Percentiles rank a stretch among this genome's conserved stretches.
phyloP scores from a whole-genome alignment of 2,113 vertebrate species.

The Macroglossus sobrinus region DNA sequence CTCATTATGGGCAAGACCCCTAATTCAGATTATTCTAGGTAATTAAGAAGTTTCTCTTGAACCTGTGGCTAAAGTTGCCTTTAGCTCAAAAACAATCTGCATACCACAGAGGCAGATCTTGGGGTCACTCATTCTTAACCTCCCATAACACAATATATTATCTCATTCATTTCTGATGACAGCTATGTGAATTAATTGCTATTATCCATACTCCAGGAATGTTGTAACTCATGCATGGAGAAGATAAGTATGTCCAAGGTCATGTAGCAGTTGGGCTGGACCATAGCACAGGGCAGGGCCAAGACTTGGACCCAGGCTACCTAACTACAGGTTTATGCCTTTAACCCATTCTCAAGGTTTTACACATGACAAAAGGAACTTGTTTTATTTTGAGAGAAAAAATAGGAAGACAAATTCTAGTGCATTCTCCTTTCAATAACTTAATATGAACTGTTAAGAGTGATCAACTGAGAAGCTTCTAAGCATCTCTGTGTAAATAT shows the following conservation, averaged over 20 bases:
- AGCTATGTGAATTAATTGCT: neutral
- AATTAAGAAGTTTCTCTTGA: neutral
- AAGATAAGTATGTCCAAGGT: neutral
- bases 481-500: slow-evolving; percentile 50
- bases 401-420: slow-evolving; percentile 18
- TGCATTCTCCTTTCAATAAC: slow-evolving; percentile 29
- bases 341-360: slow-evolving; percentile 32
- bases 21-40: neutral
- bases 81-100: neutral
- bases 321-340: neutral
- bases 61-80: neutral
- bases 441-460: slow-evolving; percentile 46
- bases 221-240: slow-evolving; percentile 1
- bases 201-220: slow-evolving; percentile 6
- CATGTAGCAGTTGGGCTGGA: neutral
- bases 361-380: neutral
- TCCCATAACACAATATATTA: neutral
- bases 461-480: slow-evolving; percentile 30
- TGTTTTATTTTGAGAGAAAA: slow-evolving; percentile 22
- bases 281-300: neutral
- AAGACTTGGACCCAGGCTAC: neutral
- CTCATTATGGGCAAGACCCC: neutral
- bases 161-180: slow-evolving; percentile 5
- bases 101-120: neutral
- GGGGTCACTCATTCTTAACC: neutral